A percentile compares a stretch with the other conserved stretches of the same genome.
phyloP scores from a whole-genome alignment of 2,113 vertebrate genomes.

The Eclectus roratus region DNA sequence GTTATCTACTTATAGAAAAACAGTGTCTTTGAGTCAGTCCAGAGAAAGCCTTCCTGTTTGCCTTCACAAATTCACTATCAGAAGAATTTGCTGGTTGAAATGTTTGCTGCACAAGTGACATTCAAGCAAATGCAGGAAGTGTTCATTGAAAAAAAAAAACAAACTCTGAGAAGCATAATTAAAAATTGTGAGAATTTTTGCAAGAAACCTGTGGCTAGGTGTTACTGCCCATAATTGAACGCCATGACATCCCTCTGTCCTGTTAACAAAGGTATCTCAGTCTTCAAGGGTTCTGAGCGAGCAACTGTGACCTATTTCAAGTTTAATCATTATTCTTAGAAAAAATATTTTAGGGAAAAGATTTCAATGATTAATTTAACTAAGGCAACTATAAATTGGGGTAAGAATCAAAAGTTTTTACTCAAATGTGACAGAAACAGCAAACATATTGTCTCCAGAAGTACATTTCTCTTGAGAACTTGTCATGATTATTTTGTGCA shows the following conservation, averaged over 20 bases:
- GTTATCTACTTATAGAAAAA: background rate
- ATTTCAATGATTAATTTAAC: background rate
- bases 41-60: background rate
- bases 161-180: background rate
- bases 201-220: background rate
- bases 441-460: background rate
- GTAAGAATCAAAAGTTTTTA: background rate
- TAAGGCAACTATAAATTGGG: background rate
- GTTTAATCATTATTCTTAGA: background rate
- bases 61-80: background rate
- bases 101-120: background rate
- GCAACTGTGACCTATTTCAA: background rate
- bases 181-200: background rate
- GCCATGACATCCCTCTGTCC: background rate
- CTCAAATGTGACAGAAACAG: background rate
- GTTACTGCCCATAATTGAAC: background rate
- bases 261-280: background rate
- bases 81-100: background rate
- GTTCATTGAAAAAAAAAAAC: background rate
- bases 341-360: background rate
- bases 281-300: background rate
- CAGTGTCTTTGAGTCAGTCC: background rate
- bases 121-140: background rate
- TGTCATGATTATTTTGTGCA: background rate
- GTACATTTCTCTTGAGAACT: background rate